Percentiles rank a stretch among this genome's conserved stretches.
Conservation (phyloP, 2,113 vertebrate species). For the Cygnus buccinator region DNA sequence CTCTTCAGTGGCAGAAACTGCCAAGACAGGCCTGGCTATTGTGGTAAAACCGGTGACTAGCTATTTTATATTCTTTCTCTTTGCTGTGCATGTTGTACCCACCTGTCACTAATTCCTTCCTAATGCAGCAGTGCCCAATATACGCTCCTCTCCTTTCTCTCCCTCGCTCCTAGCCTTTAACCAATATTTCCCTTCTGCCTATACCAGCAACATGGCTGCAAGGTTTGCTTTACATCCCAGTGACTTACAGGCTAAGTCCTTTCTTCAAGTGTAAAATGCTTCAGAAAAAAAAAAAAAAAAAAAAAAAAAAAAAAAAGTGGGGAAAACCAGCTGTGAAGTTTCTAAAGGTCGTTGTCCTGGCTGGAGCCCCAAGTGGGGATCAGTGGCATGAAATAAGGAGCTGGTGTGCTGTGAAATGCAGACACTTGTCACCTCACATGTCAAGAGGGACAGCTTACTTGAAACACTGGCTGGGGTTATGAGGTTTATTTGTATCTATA, state of each 20-base stretch:
- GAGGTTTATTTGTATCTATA: not conserved
- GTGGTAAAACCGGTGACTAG: slow-evolving; percentile 44
- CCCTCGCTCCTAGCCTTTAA: not conserved
- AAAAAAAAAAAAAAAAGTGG: not conserved
- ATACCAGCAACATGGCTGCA: not conserved
- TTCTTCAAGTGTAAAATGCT: not conserved
- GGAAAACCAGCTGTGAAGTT: not conserved
- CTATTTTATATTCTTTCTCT: slow-evolving; percentile 64
- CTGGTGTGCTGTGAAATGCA: not conserved
- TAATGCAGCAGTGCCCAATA: not conserved
- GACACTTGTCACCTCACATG: not conserved
- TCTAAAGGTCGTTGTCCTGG: not conserved
- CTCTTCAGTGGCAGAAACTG: slow-evolving; percentile 55
- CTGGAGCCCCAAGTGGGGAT: not conserved
- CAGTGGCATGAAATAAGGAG: fast-evolving
- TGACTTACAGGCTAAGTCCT: not conserved
- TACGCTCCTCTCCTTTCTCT: not conserved
- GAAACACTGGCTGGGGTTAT: not conserved
- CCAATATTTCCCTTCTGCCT: not conserved
- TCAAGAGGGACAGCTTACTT: not conserved
- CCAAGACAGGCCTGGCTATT: slow-evolving; percentile 52
- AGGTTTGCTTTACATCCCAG: not conserved
- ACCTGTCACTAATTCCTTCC: slow-evolving; percentile 50
- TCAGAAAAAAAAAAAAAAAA: not conserved
- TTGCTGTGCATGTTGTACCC: slow-evolving; percentile 30